These are phyloP conservation scores for Hyles euphorbiae DNA, from an alignment of 1,140 invertebrate genomes.

Conservation along the genomic window DNA sequence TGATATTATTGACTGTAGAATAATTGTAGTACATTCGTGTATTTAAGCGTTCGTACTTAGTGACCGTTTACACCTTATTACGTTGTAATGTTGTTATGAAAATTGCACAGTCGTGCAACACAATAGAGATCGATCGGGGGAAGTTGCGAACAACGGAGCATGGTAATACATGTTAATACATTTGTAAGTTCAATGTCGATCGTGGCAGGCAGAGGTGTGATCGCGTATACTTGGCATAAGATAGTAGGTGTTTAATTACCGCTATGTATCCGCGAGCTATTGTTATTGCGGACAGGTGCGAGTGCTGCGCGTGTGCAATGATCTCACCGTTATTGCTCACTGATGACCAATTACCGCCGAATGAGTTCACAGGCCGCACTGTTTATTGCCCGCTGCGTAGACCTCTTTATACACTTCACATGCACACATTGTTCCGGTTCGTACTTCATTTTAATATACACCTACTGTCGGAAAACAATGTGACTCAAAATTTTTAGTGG, in stretches of 20 bases:
- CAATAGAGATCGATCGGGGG: too few species aligned
- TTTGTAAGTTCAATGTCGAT: slow-evolving; percentile 10
- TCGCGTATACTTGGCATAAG: slow-evolving; percentile 8
- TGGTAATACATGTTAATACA: neutral
- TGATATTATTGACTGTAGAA: too few species aligned
- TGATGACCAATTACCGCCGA: slow-evolving; percentile 32
- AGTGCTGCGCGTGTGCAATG: slow-evolving; percentile 21
- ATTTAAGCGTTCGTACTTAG: too few species aligned
- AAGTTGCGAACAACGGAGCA: too few species aligned
- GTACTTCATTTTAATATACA: too few species aligned
- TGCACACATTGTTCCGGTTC: slow-evolving; percentile 1
- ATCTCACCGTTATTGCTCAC: slow-evolving; percentile 46
- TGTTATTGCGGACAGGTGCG: slow-evolving; percentile 33
- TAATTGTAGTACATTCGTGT: too few species aligned
- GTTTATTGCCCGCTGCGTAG: slow-evolving; percentile 9
- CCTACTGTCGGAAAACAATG: too few species aligned
- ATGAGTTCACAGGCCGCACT: slow-evolving; percentile 30
- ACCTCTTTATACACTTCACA: slow-evolving; percentile 7
- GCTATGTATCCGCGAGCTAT: slow-evolving; percentile 23
- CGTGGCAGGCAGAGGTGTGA: slow-evolving; percentile 11
- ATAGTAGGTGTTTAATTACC: slow-evolving; percentile 22
- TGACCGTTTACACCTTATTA: too few species aligned
- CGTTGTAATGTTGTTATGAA: too few species aligned
- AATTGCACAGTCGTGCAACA: too few species aligned
- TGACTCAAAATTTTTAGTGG: too few species aligned